Evolutionary conservation across 2,888 invertebrate species (phyloP).

Genomic region (Argyra leucocephala): DNA sequence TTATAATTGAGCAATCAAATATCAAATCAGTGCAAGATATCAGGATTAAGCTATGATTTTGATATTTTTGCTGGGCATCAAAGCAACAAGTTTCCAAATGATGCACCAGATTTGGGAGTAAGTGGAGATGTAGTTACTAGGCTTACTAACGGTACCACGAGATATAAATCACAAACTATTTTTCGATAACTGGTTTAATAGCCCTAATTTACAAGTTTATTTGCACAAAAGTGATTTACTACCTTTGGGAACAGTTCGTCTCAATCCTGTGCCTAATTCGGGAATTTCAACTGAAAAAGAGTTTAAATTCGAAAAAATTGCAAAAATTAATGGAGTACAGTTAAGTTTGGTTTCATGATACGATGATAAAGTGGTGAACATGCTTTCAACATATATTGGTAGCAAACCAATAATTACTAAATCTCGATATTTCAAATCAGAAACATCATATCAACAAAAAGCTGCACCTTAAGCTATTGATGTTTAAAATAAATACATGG

Average conservation of each 20-base stretch:
- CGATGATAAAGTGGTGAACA: constrained; percentile 21
- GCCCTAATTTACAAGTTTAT: constrained; percentile 18
- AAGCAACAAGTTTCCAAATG: constrained; percentile 13
- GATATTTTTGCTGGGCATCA: constrained; percentile 13
- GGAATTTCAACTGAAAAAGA: constrained; percentile 16
- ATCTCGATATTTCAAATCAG: not conserved
- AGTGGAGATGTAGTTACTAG: constrained; percentile 13
- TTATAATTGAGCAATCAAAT: constrained; percentile 17
- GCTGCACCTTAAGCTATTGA: constrained; percentile 17
- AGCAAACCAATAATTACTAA: constrained; percentile 17
- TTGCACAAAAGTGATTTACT: constrained; percentile 14
- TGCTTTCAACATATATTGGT: constrained; percentile 21
- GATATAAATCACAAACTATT: not conserved
- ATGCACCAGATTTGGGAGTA: constrained; percentile 13
- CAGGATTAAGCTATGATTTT: constrained; percentile 14
- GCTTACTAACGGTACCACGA: not conserved
- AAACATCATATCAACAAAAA: constrained; percentile 10
- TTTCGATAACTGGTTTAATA: constrained; percentile 17
- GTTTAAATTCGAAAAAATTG: constrained; percentile 21
- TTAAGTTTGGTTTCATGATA: constrained; percentile 21
- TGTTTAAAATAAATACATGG: constrained; percentile 18
- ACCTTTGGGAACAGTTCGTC: constrained; percentile 18
- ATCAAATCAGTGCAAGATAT: constrained; percentile 14
- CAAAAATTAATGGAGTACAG: constrained; percentile 18
- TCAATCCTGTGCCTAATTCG: constrained; percentile 18